Base-by-base conservation (phyloP, 2,797 vertebrate genomes). In the Sciaenops ocellatus region DNA sequence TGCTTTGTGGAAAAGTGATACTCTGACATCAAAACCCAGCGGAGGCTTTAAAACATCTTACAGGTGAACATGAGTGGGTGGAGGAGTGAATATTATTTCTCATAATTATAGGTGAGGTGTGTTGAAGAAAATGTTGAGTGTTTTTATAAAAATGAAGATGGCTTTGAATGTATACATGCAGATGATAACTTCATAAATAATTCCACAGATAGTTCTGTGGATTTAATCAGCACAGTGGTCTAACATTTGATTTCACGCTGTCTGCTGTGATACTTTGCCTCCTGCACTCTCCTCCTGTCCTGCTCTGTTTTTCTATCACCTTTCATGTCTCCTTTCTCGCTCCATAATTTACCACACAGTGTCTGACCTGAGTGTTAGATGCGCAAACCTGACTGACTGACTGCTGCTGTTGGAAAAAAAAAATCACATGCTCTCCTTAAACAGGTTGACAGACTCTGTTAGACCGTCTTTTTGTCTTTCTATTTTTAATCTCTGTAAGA, bases 401-500 rank as follows among this genome's bases (percentile, higher is more conserved):
- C 26, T 73, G 38, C 7, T 62, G 44, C 46, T 66, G 30, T 34
- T 34, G 34, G 8, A 34, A 34, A 8, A 34, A 61, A 26, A 69
- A 55, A 66, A 57, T 73, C 68, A 51, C 68, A 77, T 52, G 20
- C 26, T 63, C 55, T 77, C 59, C 51, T 79, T 76, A 64, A 76
- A 79, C 57, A 67, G 76, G 34, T 55, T 72, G 61, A 70, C 73
- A 56, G 73, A 63, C 52, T 81, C 41, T 68, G 69, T 78, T 34
- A 41, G 54, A 72, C 70, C 83, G 79, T 80, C 74, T 71, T 54
- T 41, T 76, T 69, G 75, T 85, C 71, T 77, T n/a, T 63, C 59
- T 74, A 51, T 83, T 54, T 84, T 84, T 90, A 85, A 87, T 87
- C 85, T 75, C 65, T 10, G 10, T 54, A 82, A 87, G 59, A 69